Evolutionary conservation across 2,888 invertebrate species (phyloP).

Genomic region (Pandemis heparana): DNA sequence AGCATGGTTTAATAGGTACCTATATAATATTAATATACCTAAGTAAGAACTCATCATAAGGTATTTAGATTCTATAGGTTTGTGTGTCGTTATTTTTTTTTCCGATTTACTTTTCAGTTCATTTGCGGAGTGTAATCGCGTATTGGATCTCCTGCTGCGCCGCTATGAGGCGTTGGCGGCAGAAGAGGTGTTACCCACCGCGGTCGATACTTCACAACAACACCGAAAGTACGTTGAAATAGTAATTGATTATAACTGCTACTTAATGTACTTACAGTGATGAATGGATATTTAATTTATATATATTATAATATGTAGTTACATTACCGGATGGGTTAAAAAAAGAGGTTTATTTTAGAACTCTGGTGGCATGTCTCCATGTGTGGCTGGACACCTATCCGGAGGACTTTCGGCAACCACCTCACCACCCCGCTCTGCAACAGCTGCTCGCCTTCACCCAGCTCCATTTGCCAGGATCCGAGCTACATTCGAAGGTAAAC

Average conservation of each 20-base stretch:
- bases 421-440: conserved; percentile 91
- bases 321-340: not conserved
- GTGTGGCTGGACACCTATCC: conserved; percentile 99
- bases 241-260: not conserved
- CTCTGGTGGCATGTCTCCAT: conserved; percentile 95
- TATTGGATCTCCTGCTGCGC: conserved; percentile 92
- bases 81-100: conserved; percentile 81
- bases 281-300: not conserved
- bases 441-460: conserved; percentile 95
- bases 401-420: conserved; percentile 95
- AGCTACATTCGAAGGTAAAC: conserved; percentile 90
- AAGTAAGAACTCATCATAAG: too few species aligned
- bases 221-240: conserved; percentile 87
- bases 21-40: too few species aligned
- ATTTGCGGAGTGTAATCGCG: conserved; percentile 95
- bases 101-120: conserved; percentile 62
- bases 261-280: not conserved
- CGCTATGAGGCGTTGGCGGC: conserved; percentile 90
- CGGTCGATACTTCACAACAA: conserved; percentile 87
- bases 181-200: conserved; percentile 80
- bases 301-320: not conserved
- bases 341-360: conserved; percentile 77
- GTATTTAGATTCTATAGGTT: too few species aligned
- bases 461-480: conserved; percentile 92
- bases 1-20: too few species aligned